phyloP scores from a whole-genome alignment of 1,140 invertebrate species.

The Riptortus pedestris region DNA sequence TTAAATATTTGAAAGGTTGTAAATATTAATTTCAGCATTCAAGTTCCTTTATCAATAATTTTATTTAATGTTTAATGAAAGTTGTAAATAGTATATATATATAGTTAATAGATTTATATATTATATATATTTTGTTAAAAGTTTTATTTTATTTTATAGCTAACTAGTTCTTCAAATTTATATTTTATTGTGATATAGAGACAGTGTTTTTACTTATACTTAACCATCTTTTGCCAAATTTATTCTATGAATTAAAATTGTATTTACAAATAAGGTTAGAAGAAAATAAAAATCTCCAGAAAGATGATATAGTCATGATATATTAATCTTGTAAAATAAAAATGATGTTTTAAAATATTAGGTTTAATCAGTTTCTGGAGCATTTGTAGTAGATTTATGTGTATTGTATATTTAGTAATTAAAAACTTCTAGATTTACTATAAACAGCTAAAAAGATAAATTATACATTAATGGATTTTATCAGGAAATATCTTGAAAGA shows the following conservation, averaged over 20 bases:
- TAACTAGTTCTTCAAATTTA: neutral
- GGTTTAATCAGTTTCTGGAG: neutral
- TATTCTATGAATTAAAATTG: neutral
- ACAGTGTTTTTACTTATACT: neutral
- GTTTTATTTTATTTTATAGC: conserved; percentile 8
- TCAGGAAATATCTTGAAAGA: neutral
- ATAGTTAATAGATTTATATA: conserved; percentile 18
- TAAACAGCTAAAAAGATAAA: neutral
- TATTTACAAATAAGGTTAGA: neutral
- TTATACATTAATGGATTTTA: neutral
- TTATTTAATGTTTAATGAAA: conserved; percentile 2
- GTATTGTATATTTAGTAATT: neutral
- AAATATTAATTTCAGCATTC: too few relatives aligned
- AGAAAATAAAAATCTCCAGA: neutral
- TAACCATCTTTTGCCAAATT: neutral
- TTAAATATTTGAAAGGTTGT: too few relatives aligned
- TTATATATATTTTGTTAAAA: conserved; percentile 18
- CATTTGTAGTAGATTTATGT: neutral
- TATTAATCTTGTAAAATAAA: neutral
- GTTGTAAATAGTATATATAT: conserved; percentile 16
- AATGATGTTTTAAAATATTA: neutral
- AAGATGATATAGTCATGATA: neutral
- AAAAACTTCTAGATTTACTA: neutral
- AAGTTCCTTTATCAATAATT: conserved; percentile 8
- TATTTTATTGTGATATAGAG: conserved; percentile 9